These are phyloP conservation scores for Glyptemys insculpta DNA, from an alignment of 2,797 vertebrate species.

Conservation along the genomic window DNA sequence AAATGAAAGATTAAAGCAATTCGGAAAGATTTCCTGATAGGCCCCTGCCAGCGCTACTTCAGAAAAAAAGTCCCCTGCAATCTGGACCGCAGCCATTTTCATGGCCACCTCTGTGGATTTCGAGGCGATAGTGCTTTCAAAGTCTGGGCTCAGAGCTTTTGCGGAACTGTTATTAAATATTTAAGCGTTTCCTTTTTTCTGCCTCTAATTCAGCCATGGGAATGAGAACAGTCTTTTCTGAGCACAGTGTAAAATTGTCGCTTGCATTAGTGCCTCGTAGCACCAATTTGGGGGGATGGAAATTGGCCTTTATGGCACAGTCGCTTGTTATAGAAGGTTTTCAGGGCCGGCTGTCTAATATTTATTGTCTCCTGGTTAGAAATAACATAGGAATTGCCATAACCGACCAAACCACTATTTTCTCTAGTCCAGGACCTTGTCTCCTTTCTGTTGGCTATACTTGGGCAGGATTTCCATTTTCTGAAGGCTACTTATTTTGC, in stretches of 20 bases:
- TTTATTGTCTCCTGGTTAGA: background rate
- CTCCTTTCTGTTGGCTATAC: background rate
- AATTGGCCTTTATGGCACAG: background rate
- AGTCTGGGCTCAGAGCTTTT: conserved; percentile 54
- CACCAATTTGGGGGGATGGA: background rate
- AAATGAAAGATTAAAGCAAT: conserved; percentile 82
- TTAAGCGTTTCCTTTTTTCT: conserved; percentile 67
- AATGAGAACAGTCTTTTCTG: conserved; percentile 53
- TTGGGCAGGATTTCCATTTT: conserved; percentile 5
- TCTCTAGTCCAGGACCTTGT: background rate
- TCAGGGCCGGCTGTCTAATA: background rate
- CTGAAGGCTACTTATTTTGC: background rate
- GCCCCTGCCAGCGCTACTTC: conserved; percentile 60
- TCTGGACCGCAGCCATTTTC: conserved; percentile 73
- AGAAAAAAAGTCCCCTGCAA: conserved; percentile 69
- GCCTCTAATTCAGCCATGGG: conserved; percentile 49
- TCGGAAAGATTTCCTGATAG: conserved; percentile 79
- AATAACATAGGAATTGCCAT: background rate
- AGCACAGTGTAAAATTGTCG: background rate
- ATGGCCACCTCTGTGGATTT: conserved; percentile 52
- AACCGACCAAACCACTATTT: background rate
- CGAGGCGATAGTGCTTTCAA: conserved; percentile 61
- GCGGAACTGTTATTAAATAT: conserved; percentile 78
- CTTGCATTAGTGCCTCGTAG: background rate
- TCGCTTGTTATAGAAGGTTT: fast-evolving